Base-by-base conservation (phyloP, 2,113 vertebrate genomes). In the Bufo gargarizans region DNA sequence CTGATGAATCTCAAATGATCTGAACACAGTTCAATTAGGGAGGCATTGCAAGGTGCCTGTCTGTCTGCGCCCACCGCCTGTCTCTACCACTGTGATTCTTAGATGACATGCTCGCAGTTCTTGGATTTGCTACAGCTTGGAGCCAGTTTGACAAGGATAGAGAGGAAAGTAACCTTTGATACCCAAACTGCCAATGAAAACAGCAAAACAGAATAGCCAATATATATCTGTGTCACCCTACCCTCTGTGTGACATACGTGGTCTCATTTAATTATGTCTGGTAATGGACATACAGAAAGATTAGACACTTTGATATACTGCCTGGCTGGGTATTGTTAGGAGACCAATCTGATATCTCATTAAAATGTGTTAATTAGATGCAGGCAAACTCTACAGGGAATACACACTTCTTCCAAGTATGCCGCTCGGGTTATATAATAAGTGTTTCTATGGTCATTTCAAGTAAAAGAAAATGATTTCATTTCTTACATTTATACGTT, bases 351-450 rank as follows among this genome's bases (percentile, higher is more conserved):
- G 53, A 63, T 6, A 88, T 82, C 86, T 82, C 79, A 88, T 82
- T 88, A 82, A 88, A 88, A 82, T 82, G 78, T 88, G 86, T 74
- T 88, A 88, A 88, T 88, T 82, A 88, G 78, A 88, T 82, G 79
- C 55, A 88, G 17, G 43, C 53, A 33, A 58, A 22, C 43, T 50
- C 86, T 63, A 33, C 45, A 22, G 79, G 79, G 86, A 88, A 87
- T 72, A 76, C 7, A 45, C 8, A 43, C 53, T 59, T 74, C 77
- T 88, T 58, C 63, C 17, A 72, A 61, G 12, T 49, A 59, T 74
- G 12, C 67, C 6, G 6, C 33, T 49, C 49, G 33, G 63, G 50
- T 33, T 33, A 6, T 65, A 82, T 69, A 45, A 4, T 71, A 81
- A 72, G 69, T 81, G 65, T 72, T 50, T 16, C 17, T 80, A 53